Evolutionary conservation across 64 coral and sea anemone genomes (phyloP).

Genomic region (Montipora capricornis): DNA sequence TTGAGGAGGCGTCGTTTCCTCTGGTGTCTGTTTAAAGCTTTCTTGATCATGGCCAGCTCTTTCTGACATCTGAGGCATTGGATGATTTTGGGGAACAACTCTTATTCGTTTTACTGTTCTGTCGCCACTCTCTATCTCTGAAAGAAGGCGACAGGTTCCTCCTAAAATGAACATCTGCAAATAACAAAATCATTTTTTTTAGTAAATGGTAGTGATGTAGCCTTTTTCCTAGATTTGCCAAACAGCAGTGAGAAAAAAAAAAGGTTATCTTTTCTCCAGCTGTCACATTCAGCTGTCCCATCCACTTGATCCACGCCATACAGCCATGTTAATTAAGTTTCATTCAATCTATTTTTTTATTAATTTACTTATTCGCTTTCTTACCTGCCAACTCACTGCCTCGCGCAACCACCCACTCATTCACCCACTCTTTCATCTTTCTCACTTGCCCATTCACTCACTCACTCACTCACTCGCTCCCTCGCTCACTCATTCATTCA

Average conservation of each 20-base stretch:
- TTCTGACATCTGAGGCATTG: neutral
- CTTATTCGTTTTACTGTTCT: conserved; percentile 64
- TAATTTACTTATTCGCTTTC: too few relatives aligned
- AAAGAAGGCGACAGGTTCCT: conserved; percentile 72
- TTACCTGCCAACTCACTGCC: too few relatives aligned
- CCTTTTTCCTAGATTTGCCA: too few relatives aligned
- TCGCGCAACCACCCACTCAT: too few relatives aligned
- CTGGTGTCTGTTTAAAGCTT: neutral
- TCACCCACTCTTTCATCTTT: neutral
- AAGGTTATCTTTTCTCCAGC: too few relatives aligned
- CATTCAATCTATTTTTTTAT: too few relatives aligned
- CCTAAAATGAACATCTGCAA: conserved; percentile 82
- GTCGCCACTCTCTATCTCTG: conserved; percentile 71
- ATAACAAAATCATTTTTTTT: neutral
- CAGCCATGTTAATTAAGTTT: too few relatives aligned
- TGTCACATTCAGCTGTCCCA: too few relatives aligned
- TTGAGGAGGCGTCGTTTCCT: neutral
- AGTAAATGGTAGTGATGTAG: neutral
- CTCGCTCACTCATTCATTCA: neutral
- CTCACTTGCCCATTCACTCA: neutral
- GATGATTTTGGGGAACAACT: conserved; percentile 31
- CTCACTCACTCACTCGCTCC: neutral
- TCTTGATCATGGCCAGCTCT: neutral
- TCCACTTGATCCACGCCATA: too few relatives aligned
- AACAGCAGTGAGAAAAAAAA: too few relatives aligned